A percentile compares a stretch with the other conserved stretches of the same genome.
Evolutionary conservation across 2,113 vertebrate species (phyloP).

Genomic region (Bos javanicus): DNA sequence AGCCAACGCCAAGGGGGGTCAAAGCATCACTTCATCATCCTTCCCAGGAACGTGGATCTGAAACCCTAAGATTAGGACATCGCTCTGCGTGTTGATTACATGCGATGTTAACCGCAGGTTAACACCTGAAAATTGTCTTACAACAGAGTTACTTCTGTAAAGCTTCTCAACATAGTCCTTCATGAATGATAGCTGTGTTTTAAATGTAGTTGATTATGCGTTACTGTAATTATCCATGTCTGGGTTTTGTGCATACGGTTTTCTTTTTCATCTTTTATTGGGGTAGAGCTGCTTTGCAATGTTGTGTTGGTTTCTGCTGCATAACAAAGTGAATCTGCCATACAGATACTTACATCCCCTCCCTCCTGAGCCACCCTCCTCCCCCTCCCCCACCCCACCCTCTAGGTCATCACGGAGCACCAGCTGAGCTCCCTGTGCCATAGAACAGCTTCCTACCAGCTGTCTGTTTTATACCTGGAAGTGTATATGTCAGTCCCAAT

Average conservation of each 20-base stretch:
- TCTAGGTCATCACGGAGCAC: background rate
- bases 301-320: background rate
- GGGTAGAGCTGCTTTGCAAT: background rate
- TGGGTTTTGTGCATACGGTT: background rate
- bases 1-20: background rate
- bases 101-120: background rate
- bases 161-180: background rate
- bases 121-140: background rate
- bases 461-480: background rate
- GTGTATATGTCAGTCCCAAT: background rate
- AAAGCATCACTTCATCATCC: background rate
- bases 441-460: background rate
- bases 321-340: background rate
- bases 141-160: background rate
- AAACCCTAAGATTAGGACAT: background rate
- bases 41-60: background rate
- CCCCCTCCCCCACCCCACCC: background rate
- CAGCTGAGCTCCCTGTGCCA: background rate
- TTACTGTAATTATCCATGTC: background rate
- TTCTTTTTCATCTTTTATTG: background rate
- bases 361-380: background rate
- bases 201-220: background rate
- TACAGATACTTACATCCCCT: fast-evolving
- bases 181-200: background rate
- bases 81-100: background rate